A percentile compares a stretch with the other conserved stretches of the same genome.
These are phyloP conservation scores for Sebastes cheni DNA, from an alignment of 2,797 vertebrate species.

Conservation along the genomic window DNA sequence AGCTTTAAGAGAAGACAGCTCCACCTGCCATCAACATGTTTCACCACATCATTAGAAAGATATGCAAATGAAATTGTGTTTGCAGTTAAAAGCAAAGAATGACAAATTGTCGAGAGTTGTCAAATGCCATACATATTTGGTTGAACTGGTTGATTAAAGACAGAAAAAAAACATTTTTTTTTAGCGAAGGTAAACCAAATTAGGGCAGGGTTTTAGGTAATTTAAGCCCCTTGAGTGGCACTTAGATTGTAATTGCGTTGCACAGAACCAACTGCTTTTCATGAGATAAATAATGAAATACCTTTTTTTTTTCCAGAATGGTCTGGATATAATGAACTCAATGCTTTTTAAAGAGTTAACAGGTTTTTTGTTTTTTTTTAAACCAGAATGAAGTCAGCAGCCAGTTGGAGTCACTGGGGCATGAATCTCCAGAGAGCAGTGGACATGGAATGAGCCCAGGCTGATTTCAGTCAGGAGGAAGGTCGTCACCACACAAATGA, in stretches of 20 bases:
- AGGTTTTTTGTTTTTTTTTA: conserved; percentile 51
- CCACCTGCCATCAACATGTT: conserved; percentile 27
- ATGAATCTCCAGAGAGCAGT: conserved; percentile 77
- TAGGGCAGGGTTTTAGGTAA: background rate
- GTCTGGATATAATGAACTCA: conserved; percentile 50
- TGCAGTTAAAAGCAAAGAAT: background rate
- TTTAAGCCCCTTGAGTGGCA: conserved; percentile 1
- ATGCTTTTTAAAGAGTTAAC: conserved; percentile 56
- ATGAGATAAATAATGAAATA: conserved; percentile 21
- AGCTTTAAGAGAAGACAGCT: conserved; percentile 34
- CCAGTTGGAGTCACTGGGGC: conserved; percentile 71
- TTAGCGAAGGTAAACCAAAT: background rate
- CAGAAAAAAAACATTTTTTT: background rate
- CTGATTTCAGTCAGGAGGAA: conserved; percentile 81
- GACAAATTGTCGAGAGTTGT: background rate
- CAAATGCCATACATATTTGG: background rate
- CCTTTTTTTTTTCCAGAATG: background rate
- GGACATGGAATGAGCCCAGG: conserved; percentile 75
- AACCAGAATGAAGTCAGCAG: conserved; percentile 73
- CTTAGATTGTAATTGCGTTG: conserved; percentile 10
- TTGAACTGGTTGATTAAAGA: background rate
- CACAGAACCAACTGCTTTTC: background rate
- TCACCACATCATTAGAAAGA: conserved; percentile 1
- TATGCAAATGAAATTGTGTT: conserved; percentile 10
- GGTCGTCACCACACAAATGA: conserved; percentile 85